Conservation (phyloP, 2,888 invertebrate genomes). For the Acrobeloides nanus region DNA sequence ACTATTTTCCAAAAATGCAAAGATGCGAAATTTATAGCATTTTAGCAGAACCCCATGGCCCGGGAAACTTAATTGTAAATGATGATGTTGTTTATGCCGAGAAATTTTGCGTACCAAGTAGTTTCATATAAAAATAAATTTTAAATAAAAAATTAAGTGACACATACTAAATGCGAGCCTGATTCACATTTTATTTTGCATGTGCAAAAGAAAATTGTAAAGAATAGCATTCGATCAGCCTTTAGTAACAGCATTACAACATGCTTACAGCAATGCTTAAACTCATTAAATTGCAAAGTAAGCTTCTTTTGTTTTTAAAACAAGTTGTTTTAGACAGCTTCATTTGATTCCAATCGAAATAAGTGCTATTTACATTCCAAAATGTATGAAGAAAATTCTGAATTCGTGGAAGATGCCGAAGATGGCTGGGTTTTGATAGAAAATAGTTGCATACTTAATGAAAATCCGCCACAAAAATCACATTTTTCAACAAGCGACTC, state of each 20-base stretch:
- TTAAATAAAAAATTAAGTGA: conserved; percentile 19
- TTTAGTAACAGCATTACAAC: conserved; percentile 26
- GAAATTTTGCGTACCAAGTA: conserved; percentile 48
- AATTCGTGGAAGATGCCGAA: conserved; percentile 27
- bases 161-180: conserved; percentile 29
- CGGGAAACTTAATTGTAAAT: conserved; percentile 45
- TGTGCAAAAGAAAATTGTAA: conserved; percentile 31
- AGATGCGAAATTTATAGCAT: conserved; percentile 40
- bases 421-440: conserved; percentile 44
- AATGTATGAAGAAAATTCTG: conserved; percentile 21
- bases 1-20: conserved; percentile 35
- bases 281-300: conserved; percentile 30
- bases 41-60: conserved; percentile 46
- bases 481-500: too few species aligned
- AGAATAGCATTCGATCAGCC: conserved; percentile 11
- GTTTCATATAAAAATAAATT: too few species aligned
- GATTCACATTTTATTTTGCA: conserved; percentile 48
- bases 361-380: conserved; percentile 30
- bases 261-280: conserved; percentile 33
- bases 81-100: conserved; percentile 44
- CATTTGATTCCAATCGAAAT: conserved; percentile 30
- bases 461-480: conserved; percentile 2
- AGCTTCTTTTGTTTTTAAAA: conserved; percentile 4
- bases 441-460: conserved; percentile 34
- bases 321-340: conserved; percentile 27